These are phyloP conservation scores for Halictus rubicundus DNA, from an alignment of 1,140 invertebrate genomes.

Conservation along the genomic window DNA sequence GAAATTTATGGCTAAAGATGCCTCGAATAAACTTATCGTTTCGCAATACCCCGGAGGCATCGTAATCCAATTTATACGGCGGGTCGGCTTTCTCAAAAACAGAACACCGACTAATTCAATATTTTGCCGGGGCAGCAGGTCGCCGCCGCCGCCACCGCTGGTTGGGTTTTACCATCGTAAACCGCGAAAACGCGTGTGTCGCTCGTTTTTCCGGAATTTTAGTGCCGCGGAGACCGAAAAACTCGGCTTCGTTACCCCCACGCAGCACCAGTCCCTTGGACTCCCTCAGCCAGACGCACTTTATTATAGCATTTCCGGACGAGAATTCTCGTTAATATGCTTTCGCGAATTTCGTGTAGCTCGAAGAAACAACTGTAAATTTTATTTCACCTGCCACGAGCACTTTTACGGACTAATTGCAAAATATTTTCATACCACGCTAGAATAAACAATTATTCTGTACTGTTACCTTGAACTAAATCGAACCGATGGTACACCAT, in stretches of 20 bases:
- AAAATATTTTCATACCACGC: too few species aligned
- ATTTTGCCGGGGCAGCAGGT: background rate
- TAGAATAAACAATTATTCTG: too few species aligned
- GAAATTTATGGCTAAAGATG: constrained; percentile 6
- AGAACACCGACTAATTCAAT: constrained; percentile 14
- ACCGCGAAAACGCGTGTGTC: background rate
- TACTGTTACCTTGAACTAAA: too few species aligned
- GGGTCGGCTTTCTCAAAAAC: background rate
- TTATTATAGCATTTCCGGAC: background rate
- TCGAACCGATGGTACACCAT: too few species aligned
- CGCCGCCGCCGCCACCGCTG: background rate
- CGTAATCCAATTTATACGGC: constrained; percentile 3
- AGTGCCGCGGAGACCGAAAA: background rate
- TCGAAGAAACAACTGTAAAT: too few species aligned
- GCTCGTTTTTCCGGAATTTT: constrained; percentile 9
- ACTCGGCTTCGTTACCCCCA: background rate
- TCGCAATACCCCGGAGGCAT: background rate
- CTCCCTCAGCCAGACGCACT: background rate
- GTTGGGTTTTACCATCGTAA: background rate
- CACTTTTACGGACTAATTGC: too few species aligned
- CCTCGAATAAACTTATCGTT: constrained; percentile 9
- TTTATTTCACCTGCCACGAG: too few species aligned
- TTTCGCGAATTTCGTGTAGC: too few species aligned
- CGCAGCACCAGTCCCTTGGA: background rate
- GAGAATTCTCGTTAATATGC: too few species aligned